phyloP scores from a whole-genome alignment of 2,113 vertebrate species.

The Axis porcinus region DNA sequence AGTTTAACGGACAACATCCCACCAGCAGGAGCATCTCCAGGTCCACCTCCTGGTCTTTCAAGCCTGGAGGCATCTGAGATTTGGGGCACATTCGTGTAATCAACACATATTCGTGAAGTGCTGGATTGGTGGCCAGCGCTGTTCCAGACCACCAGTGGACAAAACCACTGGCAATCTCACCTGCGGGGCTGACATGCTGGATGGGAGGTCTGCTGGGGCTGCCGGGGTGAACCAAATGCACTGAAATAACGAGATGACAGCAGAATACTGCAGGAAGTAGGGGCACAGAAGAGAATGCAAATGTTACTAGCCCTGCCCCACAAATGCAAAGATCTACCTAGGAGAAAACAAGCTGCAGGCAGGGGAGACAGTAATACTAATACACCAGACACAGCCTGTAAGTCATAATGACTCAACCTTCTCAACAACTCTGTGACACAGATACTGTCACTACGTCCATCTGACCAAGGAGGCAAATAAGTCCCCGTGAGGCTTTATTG shows the following conservation, averaged over 20 bases:
- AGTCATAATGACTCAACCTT: background rate
- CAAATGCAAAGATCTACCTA: background rate
- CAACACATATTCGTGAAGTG: background rate
- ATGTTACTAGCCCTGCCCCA: background rate
- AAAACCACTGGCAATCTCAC: background rate
- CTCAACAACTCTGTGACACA: background rate
- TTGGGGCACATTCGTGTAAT: background rate
- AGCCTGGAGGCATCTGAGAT: background rate
- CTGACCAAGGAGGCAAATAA: background rate
- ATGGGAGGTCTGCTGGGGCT: background rate
- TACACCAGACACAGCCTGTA: background rate
- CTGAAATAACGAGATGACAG: background rate
- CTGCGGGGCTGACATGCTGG: background rate
- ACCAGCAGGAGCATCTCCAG: background rate
- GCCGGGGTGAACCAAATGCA: background rate
- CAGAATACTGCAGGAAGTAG: background rate
- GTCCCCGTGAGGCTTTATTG: background rate
- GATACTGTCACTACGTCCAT: background rate
- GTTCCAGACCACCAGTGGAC: background rate
- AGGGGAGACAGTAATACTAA: too few relatives aligned
- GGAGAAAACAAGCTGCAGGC: background rate
- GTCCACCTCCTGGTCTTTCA: background rate
- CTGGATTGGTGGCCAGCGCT: accelerated
- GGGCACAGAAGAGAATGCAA: background rate
- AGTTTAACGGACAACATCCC: background rate